A percentile compares a stretch with the other conserved stretches of the same genome.
phyloP scores from a whole-genome alignment of 1,140 invertebrate genomes.

The Panagrolaimus sp. region DNA sequence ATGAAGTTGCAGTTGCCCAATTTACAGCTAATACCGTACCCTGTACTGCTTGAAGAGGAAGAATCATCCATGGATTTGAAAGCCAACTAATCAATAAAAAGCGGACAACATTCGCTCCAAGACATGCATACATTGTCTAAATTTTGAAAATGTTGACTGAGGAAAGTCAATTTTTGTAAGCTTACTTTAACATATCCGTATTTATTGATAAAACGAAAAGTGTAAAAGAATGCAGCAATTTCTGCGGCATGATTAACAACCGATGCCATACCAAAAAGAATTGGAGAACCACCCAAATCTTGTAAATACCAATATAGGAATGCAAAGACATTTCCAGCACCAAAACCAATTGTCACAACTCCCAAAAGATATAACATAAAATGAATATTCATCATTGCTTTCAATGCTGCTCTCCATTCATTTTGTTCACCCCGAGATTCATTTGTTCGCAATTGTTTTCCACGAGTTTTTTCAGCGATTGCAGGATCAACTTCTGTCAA shows the following conservation, averaged over 20 bases:
- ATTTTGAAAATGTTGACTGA: neutral
- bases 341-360: slow-evolving; percentile 97
- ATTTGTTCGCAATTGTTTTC: slow-evolving; percentile 42
- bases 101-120: slow-evolving; percentile 40
- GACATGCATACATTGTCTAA: slow-evolving; percentile 45
- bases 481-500: slow-evolving; percentile 55
- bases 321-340: slow-evolving; percentile 96
- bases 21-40: slow-evolving; percentile 31
- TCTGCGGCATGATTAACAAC: slow-evolving; percentile 98
- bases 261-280: slow-evolving; percentile 91
- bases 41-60: slow-evolving; percentile 43
- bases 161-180: neutral
- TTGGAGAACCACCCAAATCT: slow-evolving; percentile 90
- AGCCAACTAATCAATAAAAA: slow-evolving; percentile 47
- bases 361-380: slow-evolving; percentile 89
- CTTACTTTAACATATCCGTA: slow-evolving; percentile 83
- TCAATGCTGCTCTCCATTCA: slow-evolving; percentile 74
- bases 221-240: slow-evolving; percentile 96
- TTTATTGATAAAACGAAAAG: slow-evolving; percentile 84
- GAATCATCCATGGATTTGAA: slow-evolving; percentile 41
- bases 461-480: slow-evolving; percentile 56
- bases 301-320: slow-evolving; percentile 98
- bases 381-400: slow-evolving; percentile 79
- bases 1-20: slow-evolving; percentile 46
- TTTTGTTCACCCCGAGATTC: neutral